A percentile compares a stretch with the other conserved stretches of the same genome.
phyloP scores from a whole-genome alignment of 2,797 vertebrate species.

The Channallabes apus region DNA sequence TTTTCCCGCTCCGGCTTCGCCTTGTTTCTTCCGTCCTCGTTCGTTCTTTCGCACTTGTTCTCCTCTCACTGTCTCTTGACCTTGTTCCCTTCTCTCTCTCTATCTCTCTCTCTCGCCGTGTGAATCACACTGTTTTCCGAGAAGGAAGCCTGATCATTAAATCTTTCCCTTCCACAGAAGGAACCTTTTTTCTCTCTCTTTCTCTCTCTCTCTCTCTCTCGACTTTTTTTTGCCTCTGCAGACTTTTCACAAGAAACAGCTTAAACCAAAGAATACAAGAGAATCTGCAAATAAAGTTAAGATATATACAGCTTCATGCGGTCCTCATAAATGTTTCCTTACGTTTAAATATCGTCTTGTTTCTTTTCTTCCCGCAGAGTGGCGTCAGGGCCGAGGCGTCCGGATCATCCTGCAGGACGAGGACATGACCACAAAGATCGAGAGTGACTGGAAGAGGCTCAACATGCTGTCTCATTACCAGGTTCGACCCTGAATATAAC shows the following conservation, averaged over 20 bases:
- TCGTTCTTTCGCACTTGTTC: constrained; percentile 22
- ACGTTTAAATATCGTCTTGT: neutral
- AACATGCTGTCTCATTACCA: constrained; percentile 88
- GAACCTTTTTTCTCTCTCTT: neutral
- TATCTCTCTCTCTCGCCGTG: neutral
- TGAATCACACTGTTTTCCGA: constrained; percentile 7
- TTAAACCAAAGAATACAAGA: neutral
- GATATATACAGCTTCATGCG: neutral
- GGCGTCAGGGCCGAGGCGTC: constrained; percentile 89
- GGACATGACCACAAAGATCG: constrained; percentile 95
- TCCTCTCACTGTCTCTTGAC: neutral
- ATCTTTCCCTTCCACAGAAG: constrained; percentile 16
- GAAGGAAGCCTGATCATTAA: constrained; percentile 12
- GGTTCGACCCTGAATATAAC: constrained; percentile 56
- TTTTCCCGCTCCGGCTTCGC: constrained; percentile 33
- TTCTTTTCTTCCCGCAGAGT: constrained; percentile 76
- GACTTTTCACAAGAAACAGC: neutral
- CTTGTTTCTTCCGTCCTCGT: constrained; percentile 11
- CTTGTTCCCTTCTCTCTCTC: neutral
- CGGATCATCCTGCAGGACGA: constrained; percentile 95
- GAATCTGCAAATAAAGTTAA: neutral
- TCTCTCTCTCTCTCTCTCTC: neutral
- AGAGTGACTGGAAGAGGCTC: constrained; percentile 97
- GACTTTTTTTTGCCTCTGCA: neutral
- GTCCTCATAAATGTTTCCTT: neutral